These are phyloP conservation scores for Candidula unifasciata DNA, from an alignment of 2,888 invertebrate species.

Conservation along the genomic window DNA sequence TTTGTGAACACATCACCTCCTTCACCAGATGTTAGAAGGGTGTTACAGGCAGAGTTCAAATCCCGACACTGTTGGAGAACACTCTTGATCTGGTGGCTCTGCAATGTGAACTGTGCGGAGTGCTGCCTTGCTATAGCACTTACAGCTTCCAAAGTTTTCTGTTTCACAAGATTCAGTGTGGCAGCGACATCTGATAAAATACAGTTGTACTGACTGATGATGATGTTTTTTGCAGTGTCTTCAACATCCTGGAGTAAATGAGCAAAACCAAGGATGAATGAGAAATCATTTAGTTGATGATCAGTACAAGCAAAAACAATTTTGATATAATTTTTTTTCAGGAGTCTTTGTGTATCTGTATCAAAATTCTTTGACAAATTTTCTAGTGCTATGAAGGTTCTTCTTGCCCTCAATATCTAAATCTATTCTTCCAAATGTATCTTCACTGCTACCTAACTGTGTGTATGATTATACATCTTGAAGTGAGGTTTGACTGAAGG, in stretches of 20 bases:
- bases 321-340: no score
- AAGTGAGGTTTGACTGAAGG: no score
- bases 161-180: conserved; percentile 14
- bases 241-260: conserved; percentile 17
- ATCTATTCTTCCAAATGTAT: no score
- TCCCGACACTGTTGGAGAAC: conserved; percentile 31
- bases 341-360: no score
- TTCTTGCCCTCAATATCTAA: no score
- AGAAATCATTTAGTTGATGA: background rate
- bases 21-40: background rate
- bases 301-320: no score
- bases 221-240: conserved; percentile 30
- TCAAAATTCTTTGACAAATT: no score
- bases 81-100: conserved; percentile 28
- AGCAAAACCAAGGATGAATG: background rate
- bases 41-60: conserved; percentile 27
- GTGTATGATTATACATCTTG: no score
- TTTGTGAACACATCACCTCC: background rate
- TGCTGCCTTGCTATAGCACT: background rate
- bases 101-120: background rate
- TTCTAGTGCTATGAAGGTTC: no score
- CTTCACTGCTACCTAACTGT: no score
- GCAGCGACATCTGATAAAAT: conserved; percentile 42
- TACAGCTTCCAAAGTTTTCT: conserved; percentile 22
- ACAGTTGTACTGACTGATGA: conserved; percentile 48